Evolutionary conservation across 2,888 invertebrate species (phyloP).

Genomic region (Dasypolia templi): DNA sequence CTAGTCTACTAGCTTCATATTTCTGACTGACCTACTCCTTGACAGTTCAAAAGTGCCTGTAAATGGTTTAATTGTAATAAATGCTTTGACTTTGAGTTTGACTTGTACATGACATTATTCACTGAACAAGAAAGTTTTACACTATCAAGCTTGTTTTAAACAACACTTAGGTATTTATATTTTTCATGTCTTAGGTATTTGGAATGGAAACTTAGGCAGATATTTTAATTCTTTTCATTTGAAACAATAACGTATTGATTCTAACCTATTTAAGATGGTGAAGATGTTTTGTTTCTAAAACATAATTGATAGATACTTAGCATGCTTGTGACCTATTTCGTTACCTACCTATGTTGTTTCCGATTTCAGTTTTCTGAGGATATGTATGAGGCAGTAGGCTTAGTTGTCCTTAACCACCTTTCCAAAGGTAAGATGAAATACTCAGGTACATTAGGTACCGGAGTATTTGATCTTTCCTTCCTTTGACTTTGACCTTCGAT

Average conservation of each 20-base stretch:
- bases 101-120: slow-evolving; percentile 5
- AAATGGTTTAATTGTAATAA: no score
- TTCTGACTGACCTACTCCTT: no score
- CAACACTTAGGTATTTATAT: not conserved
- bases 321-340: not conserved
- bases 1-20: no score
- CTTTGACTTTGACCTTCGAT: no score
- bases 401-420: not conserved
- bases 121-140: not conserved
- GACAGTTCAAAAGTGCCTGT: no score
- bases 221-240: no score
- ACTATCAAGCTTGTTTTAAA: not conserved
- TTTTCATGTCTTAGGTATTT: not conserved
- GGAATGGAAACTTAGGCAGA: not conserved
- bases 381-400: not conserved
- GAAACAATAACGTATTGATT: no score
- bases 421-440: not conserved
- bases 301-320: not conserved
- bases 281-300: not conserved
- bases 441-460: no score
- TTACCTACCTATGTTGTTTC: not conserved
- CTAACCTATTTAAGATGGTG: not conserved
- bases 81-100: no score
- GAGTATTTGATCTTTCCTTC: no score
- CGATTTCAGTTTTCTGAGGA: not conserved